Conservation (phyloP, 2,797 vertebrate species). For the Poeciliopsis turneri region DNA sequence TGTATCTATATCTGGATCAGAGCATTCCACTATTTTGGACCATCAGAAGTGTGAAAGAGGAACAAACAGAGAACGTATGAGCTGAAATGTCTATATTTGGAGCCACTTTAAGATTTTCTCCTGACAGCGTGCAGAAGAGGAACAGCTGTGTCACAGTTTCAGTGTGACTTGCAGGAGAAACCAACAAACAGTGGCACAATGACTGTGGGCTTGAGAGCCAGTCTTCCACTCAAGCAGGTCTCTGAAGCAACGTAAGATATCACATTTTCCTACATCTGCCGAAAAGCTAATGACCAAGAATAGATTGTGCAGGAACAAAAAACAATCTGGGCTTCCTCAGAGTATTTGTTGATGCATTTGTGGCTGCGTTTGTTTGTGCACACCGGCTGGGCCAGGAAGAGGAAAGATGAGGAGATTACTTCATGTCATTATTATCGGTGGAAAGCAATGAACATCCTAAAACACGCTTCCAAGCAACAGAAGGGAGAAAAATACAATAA, state of each 20-base stretch:
- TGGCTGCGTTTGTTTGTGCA: conserved; percentile 38
- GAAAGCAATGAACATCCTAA: conserved; percentile 66
- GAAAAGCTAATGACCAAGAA: conserved; percentile 24
- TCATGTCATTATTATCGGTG: conserved; percentile 66
- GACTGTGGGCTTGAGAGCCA: conserved; percentile 6
- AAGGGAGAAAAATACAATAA: conserved; percentile 72
- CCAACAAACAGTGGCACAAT: conserved; percentile 1
- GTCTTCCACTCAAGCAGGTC: not conserved
- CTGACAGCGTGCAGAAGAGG: conserved; percentile 31
- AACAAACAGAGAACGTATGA: conserved; percentile 56
- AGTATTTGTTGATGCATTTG: conserved; percentile 23
- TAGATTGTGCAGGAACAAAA: conserved; percentile 6
- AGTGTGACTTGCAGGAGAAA: conserved; percentile 4
- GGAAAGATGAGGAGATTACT: conserved; percentile 52
- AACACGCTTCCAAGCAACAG: conserved; percentile 66
- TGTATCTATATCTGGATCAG: conserved; percentile 65
- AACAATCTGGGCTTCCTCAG: conserved; percentile 17
- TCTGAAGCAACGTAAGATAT: not conserved
- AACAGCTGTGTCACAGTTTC: conserved; percentile 18
- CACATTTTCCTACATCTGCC: not conserved
- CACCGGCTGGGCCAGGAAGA: conserved; percentile 17
- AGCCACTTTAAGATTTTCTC: conserved; percentile 49
- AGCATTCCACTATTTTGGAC: conserved; percentile 51
- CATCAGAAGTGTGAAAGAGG: conserved; percentile 30
- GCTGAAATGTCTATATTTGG: conserved; percentile 66